Evolutionary conservation across 1,140 invertebrate species (phyloP).

Genomic region (Cydia fagiglandana): DNA sequence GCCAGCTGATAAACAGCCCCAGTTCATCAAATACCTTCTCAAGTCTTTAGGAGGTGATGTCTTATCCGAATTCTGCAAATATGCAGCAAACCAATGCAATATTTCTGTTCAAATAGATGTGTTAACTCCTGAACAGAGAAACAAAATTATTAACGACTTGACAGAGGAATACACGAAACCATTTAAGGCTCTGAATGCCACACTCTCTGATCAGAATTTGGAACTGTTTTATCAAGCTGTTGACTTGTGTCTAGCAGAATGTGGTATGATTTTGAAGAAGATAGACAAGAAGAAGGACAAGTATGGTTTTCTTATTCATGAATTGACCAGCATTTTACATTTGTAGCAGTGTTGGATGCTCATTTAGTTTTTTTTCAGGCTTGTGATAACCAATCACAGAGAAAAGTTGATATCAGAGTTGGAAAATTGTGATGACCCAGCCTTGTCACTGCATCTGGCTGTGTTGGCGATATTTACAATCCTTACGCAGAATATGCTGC

Average conservation of each 20-base stretch:
- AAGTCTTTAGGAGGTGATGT: slow-evolving; percentile 92
- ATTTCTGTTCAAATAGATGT: slow-evolving; percentile 79
- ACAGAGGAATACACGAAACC: slow-evolving; percentile 83
- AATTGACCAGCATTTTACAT: slow-evolving; percentile 14
- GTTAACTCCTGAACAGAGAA: slow-evolving; percentile 83
- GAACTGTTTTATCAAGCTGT: slow-evolving; percentile 89
- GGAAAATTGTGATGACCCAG: slow-evolving; percentile 86
- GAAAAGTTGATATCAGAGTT: slow-evolving; percentile 90
- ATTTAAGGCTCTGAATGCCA: slow-evolving; percentile 82
- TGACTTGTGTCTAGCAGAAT: slow-evolving; percentile 85
- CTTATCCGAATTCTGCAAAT: slow-evolving; percentile 87
- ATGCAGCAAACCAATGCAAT: slow-evolving; percentile 84
- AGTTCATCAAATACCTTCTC: slow-evolving; percentile 89
- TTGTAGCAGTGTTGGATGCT: slow-evolving; percentile 9
- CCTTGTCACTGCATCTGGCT: slow-evolving; percentile 90
- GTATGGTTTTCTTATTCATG: slow-evolving; percentile 45
- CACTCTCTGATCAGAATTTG: slow-evolving; percentile 81
- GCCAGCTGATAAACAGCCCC: slow-evolving; percentile 80
- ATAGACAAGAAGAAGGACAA: slow-evolving; percentile 75
- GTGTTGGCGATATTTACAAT: slow-evolving; percentile 90
- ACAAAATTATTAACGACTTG: slow-evolving; percentile 84
- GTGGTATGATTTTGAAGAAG: slow-evolving; percentile 93
- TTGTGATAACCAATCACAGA: slow-evolving; percentile 86
- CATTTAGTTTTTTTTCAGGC: slow-evolving; percentile 49
- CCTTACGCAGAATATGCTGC: slow-evolving; percentile 89